phyloP scores from a whole-genome alignment of 1,140 invertebrate genomes.

The Euschistus heros region DNA sequence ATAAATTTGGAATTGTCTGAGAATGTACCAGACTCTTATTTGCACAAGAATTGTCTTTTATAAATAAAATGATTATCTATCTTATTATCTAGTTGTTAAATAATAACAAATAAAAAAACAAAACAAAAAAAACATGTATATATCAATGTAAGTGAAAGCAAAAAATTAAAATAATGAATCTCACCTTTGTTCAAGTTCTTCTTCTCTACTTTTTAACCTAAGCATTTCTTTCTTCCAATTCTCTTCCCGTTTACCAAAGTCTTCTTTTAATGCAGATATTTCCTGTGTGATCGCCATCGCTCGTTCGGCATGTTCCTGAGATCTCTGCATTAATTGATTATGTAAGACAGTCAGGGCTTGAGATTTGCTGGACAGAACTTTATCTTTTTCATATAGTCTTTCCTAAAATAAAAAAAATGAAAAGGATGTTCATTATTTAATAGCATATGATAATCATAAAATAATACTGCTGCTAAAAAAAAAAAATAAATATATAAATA shows the following conservation, averaged over 20 bases:
- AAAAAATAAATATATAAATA: not conserved
- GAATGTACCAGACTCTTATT: too few species aligned
- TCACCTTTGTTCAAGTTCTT: conserved; percentile 16
- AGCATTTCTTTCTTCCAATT: conserved; percentile 19
- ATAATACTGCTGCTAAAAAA: not conserved
- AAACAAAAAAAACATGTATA: too few species aligned
- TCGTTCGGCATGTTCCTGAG: conserved; percentile 1
- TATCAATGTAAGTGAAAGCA: too few species aligned
- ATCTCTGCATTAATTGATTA: conserved; percentile 11
- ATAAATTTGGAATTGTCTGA: too few species aligned
- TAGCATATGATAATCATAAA: too few species aligned
- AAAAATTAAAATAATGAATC: not conserved
- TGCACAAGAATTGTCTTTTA: too few species aligned
- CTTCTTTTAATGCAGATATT: conserved; percentile 18
- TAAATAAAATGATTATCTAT: too few species aligned
- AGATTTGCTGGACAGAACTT: not conserved
- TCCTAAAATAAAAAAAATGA: conserved; percentile 20
- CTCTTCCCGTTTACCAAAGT: conserved; percentile 15
- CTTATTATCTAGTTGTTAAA: too few species aligned
- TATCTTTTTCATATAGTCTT: conserved; percentile 16
- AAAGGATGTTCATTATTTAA: too few species aligned
- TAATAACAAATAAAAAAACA: too few species aligned
- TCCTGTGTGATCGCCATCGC: conserved; percentile 15
- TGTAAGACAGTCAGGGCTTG: conserved; percentile 17
- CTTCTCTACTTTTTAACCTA: conserved; percentile 12